Evolutionary conservation across 2,888 invertebrate genomes (phyloP), one percentile per base, ranked within the genome.

Genomic region (Spisula solida): DNA sequence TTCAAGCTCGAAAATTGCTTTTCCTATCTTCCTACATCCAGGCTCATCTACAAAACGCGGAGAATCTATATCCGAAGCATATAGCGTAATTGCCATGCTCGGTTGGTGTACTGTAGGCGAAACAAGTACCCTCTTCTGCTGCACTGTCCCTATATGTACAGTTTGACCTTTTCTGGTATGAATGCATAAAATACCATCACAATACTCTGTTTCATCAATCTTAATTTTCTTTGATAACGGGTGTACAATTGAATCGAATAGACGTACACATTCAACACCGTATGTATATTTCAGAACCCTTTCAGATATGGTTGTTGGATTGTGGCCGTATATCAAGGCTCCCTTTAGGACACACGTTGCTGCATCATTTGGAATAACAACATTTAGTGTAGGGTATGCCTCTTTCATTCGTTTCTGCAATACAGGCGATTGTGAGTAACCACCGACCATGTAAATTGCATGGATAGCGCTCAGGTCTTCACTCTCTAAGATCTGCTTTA

Each of bases 391-490:
- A 0, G 79, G 79, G 41, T 80, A 83, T 12, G 20, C 66, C 2
- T 51, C 16, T 48, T 66, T 83, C n/a, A 87, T n/a, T 20, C 83
- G 83, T 29, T 80, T 6, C 55, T 87, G 83, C 41, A 87, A 41
- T 80, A 87, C 31, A n/a, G 83, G 84, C 0, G 83, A 87, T 10
- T 87, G 83, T 0, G 83, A 87, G 29, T 56, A 87, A 18, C 87
- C 87, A 48, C 87, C 87, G 34, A 87, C 87, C 87, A 87, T 87
- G 56, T 83, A 60, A 18, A 87, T 83, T 0, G 87, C 80, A 10
- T 48, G 78, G 16, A 87, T 41, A 4, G 56, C 25, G 51, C 25
- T 75, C 0, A 78, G 51, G n/a, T 78, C 56, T 41, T 79, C 80
- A 60, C 80, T 16, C 5, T 31, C 20, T 0, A 87, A 29, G 1